Conservation (phyloP, 2,113 vertebrate species). For the Catagonus wagneri region DNA sequence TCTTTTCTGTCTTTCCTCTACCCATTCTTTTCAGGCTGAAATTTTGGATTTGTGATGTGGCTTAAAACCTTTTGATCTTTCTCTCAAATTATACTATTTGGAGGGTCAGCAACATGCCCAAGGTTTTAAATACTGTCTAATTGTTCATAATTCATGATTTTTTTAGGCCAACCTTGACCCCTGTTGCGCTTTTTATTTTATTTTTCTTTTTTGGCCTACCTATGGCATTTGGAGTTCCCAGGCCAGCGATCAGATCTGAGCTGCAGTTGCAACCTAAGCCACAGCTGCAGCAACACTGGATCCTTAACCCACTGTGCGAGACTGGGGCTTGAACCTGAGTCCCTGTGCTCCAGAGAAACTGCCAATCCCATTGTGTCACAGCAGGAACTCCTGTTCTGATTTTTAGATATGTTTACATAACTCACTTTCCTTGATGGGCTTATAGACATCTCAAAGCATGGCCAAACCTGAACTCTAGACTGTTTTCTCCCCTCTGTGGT, state of each 20-base stretch:
- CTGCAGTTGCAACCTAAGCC: too few relatives aligned
- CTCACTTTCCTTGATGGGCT: background rate
- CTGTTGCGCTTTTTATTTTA: background rate
- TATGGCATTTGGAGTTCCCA: too few relatives aligned
- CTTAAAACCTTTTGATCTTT: background rate
- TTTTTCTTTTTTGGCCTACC: too few relatives aligned
- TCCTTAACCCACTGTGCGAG: too few relatives aligned
- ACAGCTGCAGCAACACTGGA: too few relatives aligned
- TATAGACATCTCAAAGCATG: background rate
- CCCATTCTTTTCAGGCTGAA: background rate
- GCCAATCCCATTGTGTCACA: too few relatives aligned
- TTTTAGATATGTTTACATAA: background rate
- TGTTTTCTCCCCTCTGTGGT: background rate
- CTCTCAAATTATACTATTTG: background rate
- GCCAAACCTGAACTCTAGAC: too few relatives aligned
- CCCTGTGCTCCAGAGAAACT: too few relatives aligned
- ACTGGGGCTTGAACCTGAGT: too few relatives aligned
- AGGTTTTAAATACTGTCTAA: background rate
- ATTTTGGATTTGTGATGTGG: background rate
- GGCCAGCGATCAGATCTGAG: too few relatives aligned
- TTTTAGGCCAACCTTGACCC: background rate
- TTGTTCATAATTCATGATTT: background rate
- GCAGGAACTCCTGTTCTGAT: background rate
- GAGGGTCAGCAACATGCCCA: background rate
- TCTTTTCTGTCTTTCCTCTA: background rate